Evolutionary conservation across 2,888 invertebrate species (phyloP).

Genomic region (Amorpha juglandis): DNA sequence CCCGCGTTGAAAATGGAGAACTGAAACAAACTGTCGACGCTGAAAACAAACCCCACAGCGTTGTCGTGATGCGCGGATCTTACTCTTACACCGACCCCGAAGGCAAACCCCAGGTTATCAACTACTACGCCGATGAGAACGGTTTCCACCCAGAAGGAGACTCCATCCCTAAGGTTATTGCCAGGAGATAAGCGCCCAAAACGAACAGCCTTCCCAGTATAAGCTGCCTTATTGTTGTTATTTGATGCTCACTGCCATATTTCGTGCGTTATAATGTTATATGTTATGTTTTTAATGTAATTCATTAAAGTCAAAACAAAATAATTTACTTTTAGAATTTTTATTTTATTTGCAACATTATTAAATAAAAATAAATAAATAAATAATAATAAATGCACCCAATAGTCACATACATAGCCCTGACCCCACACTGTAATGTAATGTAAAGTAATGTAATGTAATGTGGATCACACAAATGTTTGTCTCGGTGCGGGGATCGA

Average conservation of each 20-base stretch:
- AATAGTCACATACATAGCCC: no score
- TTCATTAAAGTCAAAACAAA: not conserved
- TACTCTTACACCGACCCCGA: slow-evolving; percentile 84
- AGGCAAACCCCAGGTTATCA: slow-evolving; percentile 81
- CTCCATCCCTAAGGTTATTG: slow-evolving; percentile 80
- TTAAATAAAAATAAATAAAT: no score
- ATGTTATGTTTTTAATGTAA: not conserved
- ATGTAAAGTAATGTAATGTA: no score
- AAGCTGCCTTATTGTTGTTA: not conserved
- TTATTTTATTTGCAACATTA: not conserved
- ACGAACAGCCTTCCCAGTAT: not conserved
- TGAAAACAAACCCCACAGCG: slow-evolving; percentile 83
- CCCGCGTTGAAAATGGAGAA: slow-evolving; percentile 79
- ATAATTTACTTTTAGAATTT: not conserved
- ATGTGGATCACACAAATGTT: no score
- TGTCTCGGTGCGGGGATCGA: no score
- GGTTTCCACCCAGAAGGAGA: slow-evolving; percentile 86
- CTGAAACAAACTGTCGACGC: slow-evolving; percentile 73
- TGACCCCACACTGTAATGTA: no score
- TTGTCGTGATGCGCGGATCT: slow-evolving; percentile 84
- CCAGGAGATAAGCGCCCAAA: not conserved
- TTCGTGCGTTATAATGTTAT: not conserved
- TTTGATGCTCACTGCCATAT: slow-evolving; percentile 5
- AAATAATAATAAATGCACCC: no score
- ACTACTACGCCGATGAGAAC: slow-evolving; percentile 86